Conservation (phyloP, 2,888 invertebrate genomes). For the Holacanthella duospinosa region DNA sequence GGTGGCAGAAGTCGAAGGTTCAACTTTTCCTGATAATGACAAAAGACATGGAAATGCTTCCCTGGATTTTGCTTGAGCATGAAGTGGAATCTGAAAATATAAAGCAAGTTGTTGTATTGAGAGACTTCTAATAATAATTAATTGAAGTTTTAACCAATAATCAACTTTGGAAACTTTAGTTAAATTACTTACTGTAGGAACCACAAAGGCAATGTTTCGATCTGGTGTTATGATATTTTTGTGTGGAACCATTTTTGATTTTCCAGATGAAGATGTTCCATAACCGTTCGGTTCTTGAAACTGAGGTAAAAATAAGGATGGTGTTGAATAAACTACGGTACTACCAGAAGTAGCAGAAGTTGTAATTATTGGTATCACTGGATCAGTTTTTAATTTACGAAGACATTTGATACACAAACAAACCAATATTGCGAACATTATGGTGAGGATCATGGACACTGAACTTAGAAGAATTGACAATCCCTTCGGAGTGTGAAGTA, state of each 20-base stretch:
- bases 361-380: not conserved
- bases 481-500: constrained; percentile 11
- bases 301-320: not conserved
- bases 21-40: not conserved
- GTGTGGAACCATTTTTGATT: constrained; percentile 13
- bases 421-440: constrained; percentile 22
- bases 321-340: not conserved
- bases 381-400: not conserved
- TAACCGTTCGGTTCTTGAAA: not conserved
- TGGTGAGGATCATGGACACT: constrained; percentile 22
- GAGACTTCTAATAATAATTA: not conserved
- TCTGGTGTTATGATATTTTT: constrained; percentile 37
- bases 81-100: constrained; percentile 11
- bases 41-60: not conserved
- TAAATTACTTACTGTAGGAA: constrained; percentile 30
- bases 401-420: constrained; percentile 19
- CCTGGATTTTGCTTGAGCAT: constrained; percentile 7
- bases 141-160: constrained; percentile 2
- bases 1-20: not conserved
- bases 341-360: not conserved
- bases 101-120: not conserved
- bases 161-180: not conserved
- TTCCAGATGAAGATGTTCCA: not conserved
- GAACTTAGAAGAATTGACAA: constrained; percentile 23
- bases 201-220: constrained; percentile 31